Conservation (phyloP, 2,888 invertebrate genomes). For the Hypselothyrea guttata region DNA sequence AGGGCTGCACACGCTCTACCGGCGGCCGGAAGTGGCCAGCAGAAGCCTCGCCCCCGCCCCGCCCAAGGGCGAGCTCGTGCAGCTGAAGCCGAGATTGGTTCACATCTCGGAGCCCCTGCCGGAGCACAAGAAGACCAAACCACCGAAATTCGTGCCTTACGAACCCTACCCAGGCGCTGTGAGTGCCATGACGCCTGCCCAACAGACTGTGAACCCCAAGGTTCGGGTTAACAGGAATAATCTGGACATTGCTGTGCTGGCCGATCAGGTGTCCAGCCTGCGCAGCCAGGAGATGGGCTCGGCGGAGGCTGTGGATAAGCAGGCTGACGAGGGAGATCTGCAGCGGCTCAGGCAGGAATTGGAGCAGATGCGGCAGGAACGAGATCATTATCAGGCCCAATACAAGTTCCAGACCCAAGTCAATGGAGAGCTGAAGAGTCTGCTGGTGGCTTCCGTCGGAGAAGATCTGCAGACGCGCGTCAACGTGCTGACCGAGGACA, state of each 20-base stretch:
- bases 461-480: slow-evolving; percentile 95
- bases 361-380: slow-evolving; percentile 85
- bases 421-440: slow-evolving; percentile 94
- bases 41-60: slow-evolving; percentile 82
- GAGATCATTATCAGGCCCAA: slow-evolving; percentile 89
- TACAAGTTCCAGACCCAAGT: slow-evolving; percentile 94
- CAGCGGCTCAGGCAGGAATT: slow-evolving; percentile 60
- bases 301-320: slow-evolving; percentile 77
- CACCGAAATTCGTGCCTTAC: slow-evolving; percentile 93
- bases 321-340: slow-evolving; percentile 59
- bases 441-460: slow-evolving; percentile 96
- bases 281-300: slow-evolving; percentile 85
- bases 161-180: slow-evolving; percentile 94
- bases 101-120: slow-evolving; percentile 67
- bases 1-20: slow-evolving; percentile 76
- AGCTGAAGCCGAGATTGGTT: slow-evolving; percentile 86
- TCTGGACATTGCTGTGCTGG: slow-evolving; percentile 86
- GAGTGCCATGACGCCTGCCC: slow-evolving; percentile 86
- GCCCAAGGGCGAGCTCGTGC: slow-evolving; percentile 85
- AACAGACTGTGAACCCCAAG: slow-evolving; percentile 77
- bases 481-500: slow-evolving; percentile 95
- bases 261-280: slow-evolving; percentile 88
- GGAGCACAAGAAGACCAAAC: slow-evolving; percentile 82
- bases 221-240: slow-evolving; percentile 83
- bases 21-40: slow-evolving; percentile 66